A percentile compares a stretch with the other conserved stretches of the same genome.
Evolutionary conservation across 2,113 vertebrate species (phyloP).

Genomic region (Neopipo cinnamomea): DNA sequence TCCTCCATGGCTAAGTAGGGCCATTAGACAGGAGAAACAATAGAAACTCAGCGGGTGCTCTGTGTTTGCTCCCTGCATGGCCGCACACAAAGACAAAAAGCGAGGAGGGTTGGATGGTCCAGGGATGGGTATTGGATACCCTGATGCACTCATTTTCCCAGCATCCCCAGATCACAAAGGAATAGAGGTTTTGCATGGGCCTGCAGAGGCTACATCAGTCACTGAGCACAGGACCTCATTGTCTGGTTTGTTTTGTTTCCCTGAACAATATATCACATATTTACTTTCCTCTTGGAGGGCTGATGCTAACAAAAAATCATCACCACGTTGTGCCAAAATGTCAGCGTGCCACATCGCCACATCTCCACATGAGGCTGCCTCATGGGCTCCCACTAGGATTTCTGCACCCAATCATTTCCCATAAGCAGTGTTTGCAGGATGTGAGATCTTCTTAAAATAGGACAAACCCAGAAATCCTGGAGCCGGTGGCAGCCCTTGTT

Average conservation of each 20-base stretch:
- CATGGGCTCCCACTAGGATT: conserved; percentile 2
- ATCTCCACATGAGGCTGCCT: conserved; percentile 46
- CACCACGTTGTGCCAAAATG: conserved; percentile 41
- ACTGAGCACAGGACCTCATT: conserved; percentile 52
- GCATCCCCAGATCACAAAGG: conserved; percentile 49
- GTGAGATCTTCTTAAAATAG: conserved; percentile 58
- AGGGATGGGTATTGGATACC: conserved; percentile 40
- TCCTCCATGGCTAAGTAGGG: conserved; percentile 59
- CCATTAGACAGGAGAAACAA: conserved; percentile 69
- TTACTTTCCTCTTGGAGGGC: conserved; percentile 56
- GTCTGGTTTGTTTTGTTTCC: conserved; percentile 61
- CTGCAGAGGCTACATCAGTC: conserved; percentile 40
- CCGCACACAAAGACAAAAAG: conserved; percentile 61
- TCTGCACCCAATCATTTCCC: conserved; percentile 51
- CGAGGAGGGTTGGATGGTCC: conserved; percentile 40
- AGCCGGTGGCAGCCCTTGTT: conserved; percentile 40
- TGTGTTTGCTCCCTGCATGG: conserved; percentile 54
- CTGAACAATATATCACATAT: conserved; percentile 61
- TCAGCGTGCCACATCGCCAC: conserved; percentile 8
- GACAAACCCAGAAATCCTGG: conserved; percentile 61
- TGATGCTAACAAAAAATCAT: conserved; percentile 45
- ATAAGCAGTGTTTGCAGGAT: conserved; percentile 42
- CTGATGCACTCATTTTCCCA: conserved; percentile 48
- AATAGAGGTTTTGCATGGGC: conserved; percentile 18
- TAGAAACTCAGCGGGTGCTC: conserved; percentile 48